Conservation (phyloP, 2,113 vertebrate genomes). For the Aramus guarauna region DNA sequence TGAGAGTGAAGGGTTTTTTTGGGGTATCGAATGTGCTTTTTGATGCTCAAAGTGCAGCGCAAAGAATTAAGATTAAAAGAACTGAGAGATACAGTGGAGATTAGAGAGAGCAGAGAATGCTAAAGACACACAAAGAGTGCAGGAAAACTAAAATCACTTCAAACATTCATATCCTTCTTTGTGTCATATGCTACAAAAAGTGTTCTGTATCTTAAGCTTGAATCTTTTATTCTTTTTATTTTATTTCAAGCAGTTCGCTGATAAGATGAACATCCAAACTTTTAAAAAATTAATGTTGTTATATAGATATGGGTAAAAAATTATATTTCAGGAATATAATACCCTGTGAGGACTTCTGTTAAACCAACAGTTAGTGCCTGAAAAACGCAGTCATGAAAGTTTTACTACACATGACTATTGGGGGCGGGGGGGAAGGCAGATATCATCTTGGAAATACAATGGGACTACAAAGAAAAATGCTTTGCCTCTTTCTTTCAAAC, state of each 20-base stretch:
- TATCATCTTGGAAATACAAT: neutral
- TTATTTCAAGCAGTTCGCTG: constrained; percentile 28
- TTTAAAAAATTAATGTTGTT: constrained; percentile 15
- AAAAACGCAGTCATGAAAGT: neutral
- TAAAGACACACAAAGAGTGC: constrained; percentile 28
- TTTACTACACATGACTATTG: neutral
- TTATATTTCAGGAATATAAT: neutral
- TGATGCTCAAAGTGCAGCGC: constrained; percentile 49
- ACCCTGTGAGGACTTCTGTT: neutral
- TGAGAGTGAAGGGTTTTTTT: constrained; percentile 13
- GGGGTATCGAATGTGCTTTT: constrained; percentile 33
- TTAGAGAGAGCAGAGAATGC: constrained; percentile 49
- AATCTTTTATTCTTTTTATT: constrained; percentile 43
- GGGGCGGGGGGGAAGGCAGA: neutral
- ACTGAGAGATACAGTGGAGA: constrained; percentile 53
- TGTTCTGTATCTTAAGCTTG: neutral
- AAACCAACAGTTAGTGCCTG: neutral
- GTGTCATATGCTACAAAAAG: constrained; percentile 10
- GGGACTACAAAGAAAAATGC: neutral
- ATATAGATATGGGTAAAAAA: neutral
- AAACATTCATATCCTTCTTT: constrained; percentile 37
- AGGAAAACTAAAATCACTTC: constrained; percentile 50
- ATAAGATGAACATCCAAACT: constrained; percentile 38
- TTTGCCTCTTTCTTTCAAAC: neutral
- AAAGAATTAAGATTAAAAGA: constrained; percentile 70